phyloP scores from a whole-genome alignment of 2,113 vertebrate species.

The Nipponia nippon region DNA sequence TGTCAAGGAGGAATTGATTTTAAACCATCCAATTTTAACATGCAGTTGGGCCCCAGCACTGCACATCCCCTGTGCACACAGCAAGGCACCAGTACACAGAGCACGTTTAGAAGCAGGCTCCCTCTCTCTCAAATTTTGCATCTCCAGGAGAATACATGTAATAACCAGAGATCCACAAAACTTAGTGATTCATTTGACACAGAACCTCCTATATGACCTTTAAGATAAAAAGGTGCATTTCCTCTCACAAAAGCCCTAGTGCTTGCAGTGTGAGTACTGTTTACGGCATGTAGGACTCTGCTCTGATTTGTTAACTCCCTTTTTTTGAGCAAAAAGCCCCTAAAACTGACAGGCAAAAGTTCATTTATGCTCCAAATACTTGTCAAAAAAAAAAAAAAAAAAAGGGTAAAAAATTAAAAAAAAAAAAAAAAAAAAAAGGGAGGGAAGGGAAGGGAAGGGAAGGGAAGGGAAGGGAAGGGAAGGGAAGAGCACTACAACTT shows the following conservation, averaged over 20 bases:
- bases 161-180: neutral
- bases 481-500: neutral
- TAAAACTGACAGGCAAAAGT: neutral
- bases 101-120: neutral
- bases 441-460: too few species aligned
- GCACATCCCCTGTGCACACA: neutral
- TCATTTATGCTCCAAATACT: neutral
- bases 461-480: too few species aligned
- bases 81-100: neutral
- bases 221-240: neutral
- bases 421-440: neutral
- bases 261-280: neutral
- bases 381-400: neutral
- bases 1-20: slow-evolving; percentile 44
- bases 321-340: neutral
- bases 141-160: neutral
- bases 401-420: too few species aligned
- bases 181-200: neutral
- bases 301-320: neutral
- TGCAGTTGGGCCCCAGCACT: neutral
- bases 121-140: neutral
- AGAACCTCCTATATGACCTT: neutral
- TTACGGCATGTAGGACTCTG: neutral
- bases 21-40: slow-evolving; percentile 10
- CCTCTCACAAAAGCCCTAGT: neutral